Base-by-base conservation (phyloP, 1,140 invertebrate species). In the Orchestia grillus region DNA sequence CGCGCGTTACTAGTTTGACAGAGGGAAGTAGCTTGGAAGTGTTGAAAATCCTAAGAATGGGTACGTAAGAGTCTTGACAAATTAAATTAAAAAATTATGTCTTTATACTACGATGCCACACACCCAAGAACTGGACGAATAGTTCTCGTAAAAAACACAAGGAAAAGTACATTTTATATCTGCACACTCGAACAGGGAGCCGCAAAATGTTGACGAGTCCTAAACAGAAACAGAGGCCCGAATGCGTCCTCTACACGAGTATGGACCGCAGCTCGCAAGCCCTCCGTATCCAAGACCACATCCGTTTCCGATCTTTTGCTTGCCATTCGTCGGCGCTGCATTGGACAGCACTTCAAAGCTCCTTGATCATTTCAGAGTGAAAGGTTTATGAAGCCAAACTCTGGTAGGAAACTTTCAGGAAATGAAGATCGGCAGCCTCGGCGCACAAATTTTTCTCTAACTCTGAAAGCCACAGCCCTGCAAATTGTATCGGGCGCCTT, bases 351-450 rank as follows among this genome's bases (percentile, higher is more conserved):
- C 92, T 45, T 94, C 92, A 15, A 45, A 94, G 36, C 92, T 44
- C 92, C 40, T n/a, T 94, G 92, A 94, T 94, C 92, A 94, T 94
- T 94, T 94, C 92, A 94, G 92, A 47, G 44, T 94, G 92, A 94
- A 94, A 47, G 92, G 47, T 94, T 94, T 94, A 44, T n/a, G 43
- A 44, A 94, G 44, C 92, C 40, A 42, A 94, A 94, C 92, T 94
- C 92, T 19, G 11, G 92, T 47, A 94, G 62, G n/a, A 36, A 94
- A 94, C 92, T 94, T 94, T 44, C 92, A 94, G 36, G 92, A 40
- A 94, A 94, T 94, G 92, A 94, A 94, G 92, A 94, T 44, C 44
- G 92, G 92, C 92, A 94, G 92, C 43, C 44, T 94, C 40, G 92
- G 47, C 92, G 44, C 44, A 0, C 11, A 47, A 47, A 45, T 94